Conservation (phyloP, 23 tunicate genomes). For the Phallusia fumigata region DNA sequence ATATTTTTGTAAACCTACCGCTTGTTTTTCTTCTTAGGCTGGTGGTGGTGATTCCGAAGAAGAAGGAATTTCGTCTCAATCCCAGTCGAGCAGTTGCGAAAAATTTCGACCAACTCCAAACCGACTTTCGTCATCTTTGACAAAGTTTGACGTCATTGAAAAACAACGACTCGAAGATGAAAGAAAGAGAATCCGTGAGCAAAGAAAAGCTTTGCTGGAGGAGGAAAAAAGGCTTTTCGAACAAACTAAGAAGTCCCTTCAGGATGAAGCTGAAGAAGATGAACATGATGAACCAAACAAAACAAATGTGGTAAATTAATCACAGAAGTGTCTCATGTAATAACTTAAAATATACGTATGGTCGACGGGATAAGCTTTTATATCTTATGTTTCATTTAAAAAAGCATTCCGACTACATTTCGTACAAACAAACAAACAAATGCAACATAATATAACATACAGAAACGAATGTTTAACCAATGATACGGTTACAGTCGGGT, state of each 20-base stretch:
- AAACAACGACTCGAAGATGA: conserved; percentile 67
- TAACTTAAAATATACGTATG: too few species aligned
- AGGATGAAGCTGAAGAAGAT: background rate
- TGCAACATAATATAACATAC: too few species aligned
- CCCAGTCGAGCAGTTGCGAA: conserved; percentile 32
- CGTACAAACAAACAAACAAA: too few species aligned
- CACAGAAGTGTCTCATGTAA: too few species aligned
- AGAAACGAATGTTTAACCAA: too few species aligned
- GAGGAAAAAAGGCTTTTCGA: conserved; percentile 71
- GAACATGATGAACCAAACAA: background rate
- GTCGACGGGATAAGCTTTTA: too few species aligned
- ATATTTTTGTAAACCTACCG: background rate
- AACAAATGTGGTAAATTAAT: background rate
- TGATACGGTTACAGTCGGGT: too few species aligned
- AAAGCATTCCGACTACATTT: too few species aligned
- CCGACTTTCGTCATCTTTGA: conserved; percentile 52
- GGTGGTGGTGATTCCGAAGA: conserved; percentile 6
- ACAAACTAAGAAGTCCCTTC: conserved; percentile 32
- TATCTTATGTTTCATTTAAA: too few species aligned
- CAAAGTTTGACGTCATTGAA: conserved; percentile 70
- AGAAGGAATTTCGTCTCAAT: background rate
- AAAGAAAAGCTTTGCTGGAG: conserved; percentile 60
- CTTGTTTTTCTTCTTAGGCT: background rate
- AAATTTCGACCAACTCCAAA: conserved; percentile 36
- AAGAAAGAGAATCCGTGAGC: conserved; percentile 47